A percentile compares a stretch with the other conserved stretches of the same genome.
Evolutionary conservation across 2,797 vertebrate species (phyloP).

Genomic region (Sparus aurata): DNA sequence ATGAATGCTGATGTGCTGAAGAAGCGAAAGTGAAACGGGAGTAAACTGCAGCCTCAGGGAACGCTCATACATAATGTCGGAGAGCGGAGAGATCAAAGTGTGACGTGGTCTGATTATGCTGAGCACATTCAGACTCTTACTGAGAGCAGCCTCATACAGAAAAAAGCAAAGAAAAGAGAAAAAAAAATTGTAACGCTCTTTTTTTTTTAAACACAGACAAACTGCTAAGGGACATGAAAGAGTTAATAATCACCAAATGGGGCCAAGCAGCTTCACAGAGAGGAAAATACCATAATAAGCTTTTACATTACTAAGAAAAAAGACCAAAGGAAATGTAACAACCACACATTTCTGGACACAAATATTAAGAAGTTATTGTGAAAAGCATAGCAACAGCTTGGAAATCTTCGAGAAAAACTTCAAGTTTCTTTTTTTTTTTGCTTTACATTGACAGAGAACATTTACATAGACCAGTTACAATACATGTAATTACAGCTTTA

Average conservation of each 20-base stretch:
- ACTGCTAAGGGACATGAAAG: conserved; percentile 43
- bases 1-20: conserved; percentile 46
- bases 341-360: conserved; percentile 61
- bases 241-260: conserved; percentile 56
- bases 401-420: conserved; percentile 54
- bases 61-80: conserved; percentile 42
- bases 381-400: conserved; percentile 61
- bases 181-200: neutral
- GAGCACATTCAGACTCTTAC: conserved; percentile 50
- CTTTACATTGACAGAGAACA: conserved; percentile 64
- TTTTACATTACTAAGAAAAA: conserved; percentile 65
- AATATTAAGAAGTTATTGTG: conserved; percentile 39
- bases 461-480: conserved; percentile 68
- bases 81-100: conserved; percentile 63
- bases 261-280: conserved; percentile 56
- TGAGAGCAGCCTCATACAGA: conserved; percentile 34
- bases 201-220: conserved; percentile 37
- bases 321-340: conserved; percentile 60
- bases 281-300: conserved; percentile 57
- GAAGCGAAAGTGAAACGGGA: conserved; percentile 33
- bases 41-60: conserved; percentile 53
- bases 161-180: conserved; percentile 33
- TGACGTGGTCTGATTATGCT: conserved; percentile 54
- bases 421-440: conserved; percentile 25
- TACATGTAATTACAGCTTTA: conserved; percentile 63